Conservation (phyloP, 2,888 invertebrate species). For the Dicyrtoma fusca region DNA sequence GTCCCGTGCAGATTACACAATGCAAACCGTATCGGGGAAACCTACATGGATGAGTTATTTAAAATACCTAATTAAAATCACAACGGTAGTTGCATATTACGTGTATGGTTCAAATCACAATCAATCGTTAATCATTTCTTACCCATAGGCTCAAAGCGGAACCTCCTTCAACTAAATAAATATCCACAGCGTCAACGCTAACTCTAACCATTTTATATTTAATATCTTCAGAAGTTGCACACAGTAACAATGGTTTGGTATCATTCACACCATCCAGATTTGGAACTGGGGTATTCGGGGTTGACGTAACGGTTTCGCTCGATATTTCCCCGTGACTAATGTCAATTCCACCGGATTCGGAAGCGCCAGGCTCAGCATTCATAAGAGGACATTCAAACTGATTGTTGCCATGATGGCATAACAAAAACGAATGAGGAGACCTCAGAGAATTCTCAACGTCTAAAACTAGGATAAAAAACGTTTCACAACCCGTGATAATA, state of each 20-base stretch:
- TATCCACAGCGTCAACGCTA: constrained; percentile 83
- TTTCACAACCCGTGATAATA: constrained; percentile 84
- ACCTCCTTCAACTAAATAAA: constrained; percentile 87
- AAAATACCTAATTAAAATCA: background rate
- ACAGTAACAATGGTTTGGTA: constrained; percentile 62
- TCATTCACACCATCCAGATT: constrained; percentile 13
- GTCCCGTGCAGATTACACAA: constrained; percentile 95
- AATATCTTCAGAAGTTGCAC: constrained; percentile 79
- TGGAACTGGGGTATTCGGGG: constrained; percentile 18
- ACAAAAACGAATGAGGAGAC: constrained; percentile 76
- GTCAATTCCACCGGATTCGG: constrained; percentile 1
- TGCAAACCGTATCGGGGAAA: constrained; percentile 83
- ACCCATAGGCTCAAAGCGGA: constrained; percentile 85
- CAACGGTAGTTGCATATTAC: background rate
- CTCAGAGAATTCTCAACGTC: constrained; percentile 89
- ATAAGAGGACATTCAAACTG: constrained; percentile 67
- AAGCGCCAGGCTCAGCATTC: constrained; percentile 17
- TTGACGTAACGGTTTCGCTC: constrained; percentile 12
- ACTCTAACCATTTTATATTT: constrained; percentile 93
- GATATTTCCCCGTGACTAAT: constrained; percentile 4
- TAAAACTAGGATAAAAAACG: constrained; percentile 78
- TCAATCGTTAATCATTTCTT: constrained; percentile 50
- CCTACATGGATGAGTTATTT: constrained; percentile 59
- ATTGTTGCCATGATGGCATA: constrained; percentile 78
- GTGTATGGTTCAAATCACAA: background rate